phyloP scores from a whole-genome alignment of 2,113 vertebrate species.

The Rattus norvegicus region DNA sequence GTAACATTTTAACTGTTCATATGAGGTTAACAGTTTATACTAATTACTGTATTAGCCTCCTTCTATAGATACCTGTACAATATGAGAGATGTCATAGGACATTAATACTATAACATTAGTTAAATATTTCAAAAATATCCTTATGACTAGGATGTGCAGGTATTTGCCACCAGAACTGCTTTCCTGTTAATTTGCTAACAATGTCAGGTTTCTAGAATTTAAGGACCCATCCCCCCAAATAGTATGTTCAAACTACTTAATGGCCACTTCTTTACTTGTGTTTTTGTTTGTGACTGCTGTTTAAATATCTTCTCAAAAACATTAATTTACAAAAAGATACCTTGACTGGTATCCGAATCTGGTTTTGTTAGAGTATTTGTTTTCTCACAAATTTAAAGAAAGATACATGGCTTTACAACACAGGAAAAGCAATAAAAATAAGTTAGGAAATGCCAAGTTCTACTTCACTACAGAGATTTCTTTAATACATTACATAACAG shows the following conservation, averaged over 20 bases:
- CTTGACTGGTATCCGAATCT: not conserved
- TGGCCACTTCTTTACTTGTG: not conserved
- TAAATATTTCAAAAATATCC: not conserved
- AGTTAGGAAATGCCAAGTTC: not conserved
- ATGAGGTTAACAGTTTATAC: not conserved
- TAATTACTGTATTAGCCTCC: not conserved
- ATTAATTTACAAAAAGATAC: not conserved
- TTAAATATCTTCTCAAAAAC: not conserved
- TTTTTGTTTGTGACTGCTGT: not conserved
- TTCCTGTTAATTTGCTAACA: not conserved
- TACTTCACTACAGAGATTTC: not conserved
- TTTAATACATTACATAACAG: not conserved
- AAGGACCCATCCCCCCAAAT: not conserved
- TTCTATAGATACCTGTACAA: not conserved
- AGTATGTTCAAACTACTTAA: not conserved
- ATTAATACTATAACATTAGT: not conserved
- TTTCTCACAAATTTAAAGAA: not conserved
- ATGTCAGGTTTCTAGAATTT: not conserved
- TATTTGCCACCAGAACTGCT: not conserved
- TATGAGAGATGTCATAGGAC: not conserved
- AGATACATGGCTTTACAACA: conserved; percentile 9
- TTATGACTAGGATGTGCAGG: not conserved
- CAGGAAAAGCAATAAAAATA: not conserved
- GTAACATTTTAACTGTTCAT: too few species aligned
- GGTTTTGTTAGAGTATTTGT: not conserved